Percentiles rank a stretch among this genome's conserved stretches.
These are phyloP conservation scores for Cenopis cana DNA, from an alignment of 2,888 invertebrate genomes.

Conservation along the genomic window DNA sequence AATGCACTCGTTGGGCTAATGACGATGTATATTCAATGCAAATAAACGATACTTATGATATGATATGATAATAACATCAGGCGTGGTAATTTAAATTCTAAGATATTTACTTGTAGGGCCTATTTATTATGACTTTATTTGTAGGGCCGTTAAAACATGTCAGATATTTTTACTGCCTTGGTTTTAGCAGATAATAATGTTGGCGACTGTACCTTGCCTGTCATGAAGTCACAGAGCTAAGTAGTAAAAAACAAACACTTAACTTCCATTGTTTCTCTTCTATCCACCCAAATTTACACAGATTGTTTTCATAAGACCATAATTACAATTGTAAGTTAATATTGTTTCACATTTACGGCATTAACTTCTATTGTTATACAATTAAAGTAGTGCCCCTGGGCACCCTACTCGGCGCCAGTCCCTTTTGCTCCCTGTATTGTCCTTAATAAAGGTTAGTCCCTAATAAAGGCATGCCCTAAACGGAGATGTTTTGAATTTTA, in stretches of 20 bases:
- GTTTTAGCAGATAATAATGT: no score
- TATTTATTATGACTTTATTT: no score
- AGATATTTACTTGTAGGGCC: no score
- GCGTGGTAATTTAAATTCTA: no score
- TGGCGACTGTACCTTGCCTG: background rate
- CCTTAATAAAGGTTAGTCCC: conserved; percentile 38
- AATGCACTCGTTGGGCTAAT: no score
- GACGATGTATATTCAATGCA: no score
- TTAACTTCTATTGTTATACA: conserved; percentile 43
- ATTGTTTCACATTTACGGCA: conserved; percentile 43
- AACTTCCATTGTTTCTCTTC: conserved; percentile 18
- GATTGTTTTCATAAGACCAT: conserved; percentile 34
- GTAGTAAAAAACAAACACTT: background rate
- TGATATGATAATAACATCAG: no score
- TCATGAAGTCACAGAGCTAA: background rate
- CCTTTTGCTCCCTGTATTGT: conserved; percentile 42
- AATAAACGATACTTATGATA: no score
- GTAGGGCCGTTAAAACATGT: no score
- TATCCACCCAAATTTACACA: conserved; percentile 21
- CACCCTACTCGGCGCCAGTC: conserved; percentile 23
- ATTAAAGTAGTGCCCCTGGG: conserved; percentile 43
- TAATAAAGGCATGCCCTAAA: conserved; percentile 36
- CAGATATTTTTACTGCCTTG: no score
- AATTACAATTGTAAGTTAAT: conserved; percentile 41
- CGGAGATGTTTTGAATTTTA: conserved; percentile 22